A percentile compares a stretch with the other conserved stretches of the same genome.
These are phyloP conservation scores for Pachypanchax playfairii DNA, from an alignment of 2,113 vertebrate genomes.

Conservation along the genomic window DNA sequence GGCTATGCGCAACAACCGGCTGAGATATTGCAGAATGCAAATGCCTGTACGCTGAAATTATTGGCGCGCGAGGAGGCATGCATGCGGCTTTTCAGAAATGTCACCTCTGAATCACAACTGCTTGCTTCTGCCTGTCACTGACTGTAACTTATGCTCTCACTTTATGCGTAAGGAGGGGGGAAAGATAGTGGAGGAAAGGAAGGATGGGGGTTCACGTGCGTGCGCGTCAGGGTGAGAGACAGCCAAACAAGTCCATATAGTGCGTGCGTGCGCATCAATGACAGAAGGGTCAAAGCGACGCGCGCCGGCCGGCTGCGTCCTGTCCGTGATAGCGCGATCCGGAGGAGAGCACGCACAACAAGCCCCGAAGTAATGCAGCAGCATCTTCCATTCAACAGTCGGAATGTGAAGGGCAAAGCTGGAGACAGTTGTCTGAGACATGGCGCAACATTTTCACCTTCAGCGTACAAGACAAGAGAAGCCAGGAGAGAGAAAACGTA, in stretches of 20 bases:
- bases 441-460: constrained; percentile 62
- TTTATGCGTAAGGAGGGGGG: constrained; percentile 21
- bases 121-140: constrained; percentile 18
- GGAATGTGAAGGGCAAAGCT: constrained; percentile 76
- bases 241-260: constrained; percentile 2
- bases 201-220: constrained; percentile 14
- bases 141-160: constrained; percentile 40
- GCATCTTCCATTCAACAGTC: constrained; percentile 28
- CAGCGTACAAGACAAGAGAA: constrained; percentile 10
- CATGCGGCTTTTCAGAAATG: constrained; percentile 37
- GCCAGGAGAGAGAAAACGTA: background rate
- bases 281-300: constrained; percentile 81
- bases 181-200: background rate
- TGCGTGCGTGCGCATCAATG: constrained; percentile 78
- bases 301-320: constrained; percentile 63
- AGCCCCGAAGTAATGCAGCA: constrained; percentile 32
- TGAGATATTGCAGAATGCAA: constrained; percentile 18
- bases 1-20: constrained; percentile 62
- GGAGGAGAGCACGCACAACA: background rate
- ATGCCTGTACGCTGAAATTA: constrained; percentile 10
- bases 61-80: constrained; percentile 5
- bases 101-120: constrained; percentile 50
- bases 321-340: constrained; percentile 14
- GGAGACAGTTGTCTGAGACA: constrained; percentile 54
- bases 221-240: constrained; percentile 31